Evolutionary conservation across 2,797 vertebrate genomes (phyloP).

Genomic region (Macrochelys suwanniensis): DNA sequence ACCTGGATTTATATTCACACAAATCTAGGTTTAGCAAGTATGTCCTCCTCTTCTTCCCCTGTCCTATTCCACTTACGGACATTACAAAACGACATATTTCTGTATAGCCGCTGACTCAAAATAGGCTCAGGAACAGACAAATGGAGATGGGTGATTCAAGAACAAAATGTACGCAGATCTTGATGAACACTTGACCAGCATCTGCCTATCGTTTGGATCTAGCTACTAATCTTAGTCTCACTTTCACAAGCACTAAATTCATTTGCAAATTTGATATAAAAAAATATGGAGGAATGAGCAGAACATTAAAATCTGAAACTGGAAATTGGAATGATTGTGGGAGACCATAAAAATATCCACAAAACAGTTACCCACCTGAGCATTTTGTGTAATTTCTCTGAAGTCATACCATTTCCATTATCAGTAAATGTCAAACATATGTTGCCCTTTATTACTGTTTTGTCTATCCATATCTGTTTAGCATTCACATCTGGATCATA

Average conservation of each 20-base stretch:
- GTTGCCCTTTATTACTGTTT: constrained; percentile 82
- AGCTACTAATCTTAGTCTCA: neutral
- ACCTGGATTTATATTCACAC: neutral
- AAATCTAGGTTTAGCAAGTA: neutral
- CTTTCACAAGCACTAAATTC: neutral
- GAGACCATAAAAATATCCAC: neutral
- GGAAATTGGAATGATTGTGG: neutral
- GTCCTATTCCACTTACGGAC: neutral
- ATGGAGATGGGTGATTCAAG: neutral
- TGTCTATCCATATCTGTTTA: constrained; percentile 97
- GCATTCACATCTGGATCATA: constrained; percentile 96
- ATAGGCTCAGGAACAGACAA: neutral
- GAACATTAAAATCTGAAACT: neutral
- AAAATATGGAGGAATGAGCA: neutral
- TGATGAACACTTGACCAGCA: neutral
- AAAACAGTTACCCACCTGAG: constrained; percentile 87
- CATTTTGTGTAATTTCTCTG: constrained; percentile 93
- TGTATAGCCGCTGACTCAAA: neutral
- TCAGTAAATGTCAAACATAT: constrained; percentile 93
- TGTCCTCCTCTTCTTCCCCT: neutral
- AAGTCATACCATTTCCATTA: constrained; percentile 92
- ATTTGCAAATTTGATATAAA: neutral
- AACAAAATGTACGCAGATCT: neutral
- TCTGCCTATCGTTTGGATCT: neutral
- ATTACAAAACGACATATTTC: neutral